Evolutionary conservation across 2,113 vertebrate genomes (phyloP), one percentile per base, ranked within the genome.

Genomic region (Oceanites oceanicus): DNA sequence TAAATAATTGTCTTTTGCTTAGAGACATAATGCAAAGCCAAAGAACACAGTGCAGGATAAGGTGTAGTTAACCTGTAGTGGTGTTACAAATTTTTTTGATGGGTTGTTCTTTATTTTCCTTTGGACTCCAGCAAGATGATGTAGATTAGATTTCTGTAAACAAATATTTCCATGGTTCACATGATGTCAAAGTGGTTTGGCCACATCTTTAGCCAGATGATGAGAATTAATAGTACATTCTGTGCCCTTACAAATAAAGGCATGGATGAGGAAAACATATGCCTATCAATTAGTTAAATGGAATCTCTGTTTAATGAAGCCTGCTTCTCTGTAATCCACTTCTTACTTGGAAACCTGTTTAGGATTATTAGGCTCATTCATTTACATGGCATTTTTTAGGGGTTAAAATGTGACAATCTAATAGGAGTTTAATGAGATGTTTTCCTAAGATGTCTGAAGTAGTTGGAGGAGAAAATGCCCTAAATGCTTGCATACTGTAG

Each of bases 61-160:
- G 40, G 50, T 67, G 45, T 0, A 11, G 30, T 56, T 75, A 81
- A 85, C 47, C 44, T 38, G 15, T 0, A 17, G 21, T 0, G 4
- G 2, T 47, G 22, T 5, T 44, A 8, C 0, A 6, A 0, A 2
- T 40, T 10, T 52, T 52, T 23, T 30, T 8, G 2, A 18, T 61
- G 81, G 30, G 36, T 44, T 95, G 38, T n/a, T 53, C 44, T 65
- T 47, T 42, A 21, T 70, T 84, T 63, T 58, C 44, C 45, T 83
- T 70, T 38, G 49, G 55, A 26, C 18, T 53, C 50, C 38, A 53
- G 20, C 22, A 32, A 17, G 29, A 30, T 23, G 36, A 29, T 22
- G 16, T 17, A 30, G 34, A 63, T 40, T 9, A 77, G 47, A 40
- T 59, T 55, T 74, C 61, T 75, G 40, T 49, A 65, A 86, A 70